Evolutionary conservation across 2,113 vertebrate genomes (phyloP), one percentile per base, ranked within the genome.

Genomic region (Neodon shergylaensis): DNA sequence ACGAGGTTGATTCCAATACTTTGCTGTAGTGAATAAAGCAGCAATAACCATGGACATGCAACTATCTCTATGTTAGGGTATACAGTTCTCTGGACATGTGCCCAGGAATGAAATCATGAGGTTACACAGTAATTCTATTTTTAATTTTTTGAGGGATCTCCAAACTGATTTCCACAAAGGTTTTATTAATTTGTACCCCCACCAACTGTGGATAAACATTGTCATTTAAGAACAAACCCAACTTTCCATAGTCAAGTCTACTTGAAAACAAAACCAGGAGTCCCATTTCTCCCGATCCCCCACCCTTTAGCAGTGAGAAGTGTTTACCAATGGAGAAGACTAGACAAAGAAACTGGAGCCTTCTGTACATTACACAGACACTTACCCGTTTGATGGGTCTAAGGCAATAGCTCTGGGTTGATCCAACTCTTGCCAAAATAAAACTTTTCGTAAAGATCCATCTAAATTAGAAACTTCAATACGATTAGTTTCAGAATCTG

Each of bases 361-460:
- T 65, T 94, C 88, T 33, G 61, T 17, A 82, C 81, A 92, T 47
- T n/a, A 85, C 24, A 93, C 49, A 88, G 89, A 97, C 86, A 99
- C 99, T 99, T 98, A 99, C 99, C 99, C 99, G 98, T 99, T 99
- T 74, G 98, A 97, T 83, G 99, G 99, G 98, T 99, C 99, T 98
- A 99, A 98, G 90, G 99, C 99, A 84, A 99, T 99, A 77, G 99
- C 99, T 98, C 99, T 99, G 9, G 99, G 99, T 96, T 99, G 99
- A 98, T 99, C 99, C 98, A 99, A 98, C 77, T 99, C 99, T 98
- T 99, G 99, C 99, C 99, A 99, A 97, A 99, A 99, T 96, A 99
- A 97, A 94, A 99, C 99, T 95, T 99, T 99, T 93, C 99, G 99
- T 97, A 99, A 96, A 1, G 99, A 98, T 66, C 99, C 99, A 0